Base-by-base conservation (phyloP, 2,888 invertebrate species). In the Mesoligia furuncula region DNA sequence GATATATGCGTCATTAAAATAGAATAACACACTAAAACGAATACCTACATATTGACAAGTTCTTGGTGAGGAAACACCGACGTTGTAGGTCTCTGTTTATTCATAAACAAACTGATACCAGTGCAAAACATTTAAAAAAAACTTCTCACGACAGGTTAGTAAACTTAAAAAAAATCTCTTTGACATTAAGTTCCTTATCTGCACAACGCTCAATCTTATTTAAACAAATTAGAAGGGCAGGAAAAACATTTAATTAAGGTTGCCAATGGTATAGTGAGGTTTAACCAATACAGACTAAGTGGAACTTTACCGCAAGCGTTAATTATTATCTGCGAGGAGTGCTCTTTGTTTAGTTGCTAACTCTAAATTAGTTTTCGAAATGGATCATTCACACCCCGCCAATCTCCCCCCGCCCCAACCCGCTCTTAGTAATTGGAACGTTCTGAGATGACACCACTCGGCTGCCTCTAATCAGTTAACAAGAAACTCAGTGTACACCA, bases 291-390 rank as follows among this genome's bases (percentile, higher is more conserved):
- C 95, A 93, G 94, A 94, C 96, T 95, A 95, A 96, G 96, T 96
- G 94, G 95, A 95, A 95, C 95, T 95, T 94, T 94, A 96, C 96
- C 96, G 94, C 96, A 95, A 96, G 95, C 96, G 96, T 96, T 96
- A 96, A 96, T 96, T 96, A 96, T 96, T 96, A 96, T 96, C 96
- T 96, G 96, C 92, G 95, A 95, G 95, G 94, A 96, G 96, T 96
- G 96, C 96, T 96, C 96, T 96, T 96, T 96, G 96, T 96, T 96
- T 96, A 96, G 96, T 96, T 96, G 96, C 96, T 96, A 96, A 96
- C 96, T 96, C 96, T 96, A 96, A 96, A 96, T 96, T 96, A 96
- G 96, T 96, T 96, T 96, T 96, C 96, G 96, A 96, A 96, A 96
- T 96, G 96, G 96, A 96, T 96, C 96, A 96, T 96, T 96, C 96